These are phyloP conservation scores for Acleris cristana DNA, from an alignment of 2,888 invertebrate genomes.

Conservation along the genomic window DNA sequence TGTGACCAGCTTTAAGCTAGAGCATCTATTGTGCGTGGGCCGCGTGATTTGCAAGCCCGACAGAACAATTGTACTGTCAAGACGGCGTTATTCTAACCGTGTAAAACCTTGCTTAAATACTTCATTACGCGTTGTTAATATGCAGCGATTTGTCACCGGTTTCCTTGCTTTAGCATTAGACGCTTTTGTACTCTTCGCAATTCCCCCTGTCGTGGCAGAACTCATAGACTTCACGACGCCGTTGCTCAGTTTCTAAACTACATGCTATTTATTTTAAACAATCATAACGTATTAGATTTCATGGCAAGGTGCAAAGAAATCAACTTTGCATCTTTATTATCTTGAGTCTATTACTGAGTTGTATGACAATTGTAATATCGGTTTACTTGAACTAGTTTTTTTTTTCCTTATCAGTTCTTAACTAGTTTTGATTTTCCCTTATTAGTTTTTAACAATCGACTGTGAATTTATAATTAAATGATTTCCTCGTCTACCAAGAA, in stretches of 20 bases:
- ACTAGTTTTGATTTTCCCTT: neutral
- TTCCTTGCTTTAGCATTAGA: conserved; percentile 20
- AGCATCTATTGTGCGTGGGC: conserved; percentile 28
- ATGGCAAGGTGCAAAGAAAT: too few relatives aligned
- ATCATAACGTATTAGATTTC: neutral
- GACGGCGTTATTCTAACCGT: conserved; percentile 29
- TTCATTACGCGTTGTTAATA: conserved; percentile 38
- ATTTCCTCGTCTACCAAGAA: neutral
- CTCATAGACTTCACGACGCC: conserved; percentile 13
- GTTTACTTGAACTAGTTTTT: neutral
- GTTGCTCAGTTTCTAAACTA: conserved; percentile 10
- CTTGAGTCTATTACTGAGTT: too few relatives aligned
- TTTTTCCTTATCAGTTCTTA: neutral
- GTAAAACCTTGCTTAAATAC: conserved; percentile 31
- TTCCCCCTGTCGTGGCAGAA: conserved; percentile 28
- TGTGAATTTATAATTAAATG: neutral
- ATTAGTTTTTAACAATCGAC: neutral
- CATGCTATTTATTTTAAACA: conserved; percentile 1
- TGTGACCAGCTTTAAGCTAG: conserved; percentile 13
- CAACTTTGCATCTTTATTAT: too few relatives aligned
- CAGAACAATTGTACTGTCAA: conserved; percentile 28
- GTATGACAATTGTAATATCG: neutral
- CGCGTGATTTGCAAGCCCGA: conserved; percentile 27
- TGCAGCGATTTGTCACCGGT: conserved; percentile 33
- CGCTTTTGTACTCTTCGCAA: conserved; percentile 1